phyloP scores from a whole-genome alignment of 2,797 vertebrate genomes.

The Trichosurus vulpecula region DNA sequence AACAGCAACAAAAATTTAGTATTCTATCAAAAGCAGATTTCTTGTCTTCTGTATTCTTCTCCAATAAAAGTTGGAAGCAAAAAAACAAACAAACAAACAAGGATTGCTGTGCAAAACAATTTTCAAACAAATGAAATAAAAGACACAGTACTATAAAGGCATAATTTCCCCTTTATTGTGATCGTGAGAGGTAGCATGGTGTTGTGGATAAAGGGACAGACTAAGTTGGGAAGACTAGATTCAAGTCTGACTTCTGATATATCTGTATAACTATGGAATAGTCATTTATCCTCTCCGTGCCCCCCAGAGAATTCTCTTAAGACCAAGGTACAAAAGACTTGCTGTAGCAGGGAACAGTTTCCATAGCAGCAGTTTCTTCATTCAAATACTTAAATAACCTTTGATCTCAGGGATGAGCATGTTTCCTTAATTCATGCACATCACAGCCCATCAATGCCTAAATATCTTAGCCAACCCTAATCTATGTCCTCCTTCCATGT shows the following conservation, averaged over 20 bases:
- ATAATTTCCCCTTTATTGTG: neutral
- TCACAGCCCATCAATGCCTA: neutral
- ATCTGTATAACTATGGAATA: neutral
- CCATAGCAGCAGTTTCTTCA: neutral
- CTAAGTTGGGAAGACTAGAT: neutral
- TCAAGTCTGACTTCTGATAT: neutral
- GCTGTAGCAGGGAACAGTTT: neutral
- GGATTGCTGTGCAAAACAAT: constrained; percentile 48
- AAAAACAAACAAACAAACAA: constrained; percentile 33
- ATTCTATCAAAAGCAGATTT: constrained; percentile 74
- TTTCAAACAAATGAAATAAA: constrained; percentile 26
- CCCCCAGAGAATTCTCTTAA: neutral
- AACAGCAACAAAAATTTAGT: constrained; percentile 64
- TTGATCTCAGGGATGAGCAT: neutral
- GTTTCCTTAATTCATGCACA: neutral
- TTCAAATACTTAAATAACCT: neutral
- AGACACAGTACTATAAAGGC: neutral
- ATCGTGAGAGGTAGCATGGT: neutral
- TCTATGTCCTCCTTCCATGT: neutral
- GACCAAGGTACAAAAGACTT: neutral
- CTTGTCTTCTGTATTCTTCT: constrained; percentile 58
- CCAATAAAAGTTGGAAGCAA: constrained; percentile 64
- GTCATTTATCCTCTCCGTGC: neutral
- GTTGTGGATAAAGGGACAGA: neutral
- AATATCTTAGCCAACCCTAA: neutral